Evolutionary conservation across 2,113 vertebrate genomes (phyloP), one percentile per base, ranked within the genome.

Genomic region (Muscicapa adusta): DNA sequence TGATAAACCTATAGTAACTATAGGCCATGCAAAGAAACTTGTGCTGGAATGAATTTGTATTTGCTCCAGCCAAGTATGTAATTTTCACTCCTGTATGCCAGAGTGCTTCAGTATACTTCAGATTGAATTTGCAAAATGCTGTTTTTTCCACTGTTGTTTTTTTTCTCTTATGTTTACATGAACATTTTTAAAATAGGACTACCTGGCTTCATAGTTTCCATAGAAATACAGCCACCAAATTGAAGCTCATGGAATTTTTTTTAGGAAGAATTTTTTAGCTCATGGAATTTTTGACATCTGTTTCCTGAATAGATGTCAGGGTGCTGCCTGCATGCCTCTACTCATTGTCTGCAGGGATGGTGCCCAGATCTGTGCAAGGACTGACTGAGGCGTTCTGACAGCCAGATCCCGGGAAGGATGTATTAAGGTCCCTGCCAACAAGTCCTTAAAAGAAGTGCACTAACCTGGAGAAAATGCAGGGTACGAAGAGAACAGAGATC

Each of bases 361-460:
- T 71, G 3, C 4, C 29, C 1, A 5, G 2, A 2, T 17, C 56
- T 58, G 12, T 8, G 2, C 24, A 60, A 26, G 3, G 20, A 5
- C 43, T 50, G 20, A 5, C 43, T 50, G 20, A 84, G 12, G 8
- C 62, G 9, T 22, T 15, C 24, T 2, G 2, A 24, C 26, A 61
- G 29, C 9, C 50, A 62, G 12, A 58, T 42, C 38, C 16, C 0
- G 0, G 47, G n/a, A 60, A 22, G 7, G 24, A 47, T 36, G 3
- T 1, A 2, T 12, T 33, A 33, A 47, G 8, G 22, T 1, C 14
- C 8, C 10, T 72, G 12, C 8, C 31, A 56, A 8, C 16, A 29
- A 56, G 33, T 65, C 18, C 28, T 68, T 43, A 13, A 42, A 63
- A 81, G 12, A 63, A 82, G 40, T 51, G 5, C 25, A 47, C 6